Evolutionary conservation across 2,113 vertebrate genomes (phyloP).

Genomic region (Scartelaos histophorus): DNA sequence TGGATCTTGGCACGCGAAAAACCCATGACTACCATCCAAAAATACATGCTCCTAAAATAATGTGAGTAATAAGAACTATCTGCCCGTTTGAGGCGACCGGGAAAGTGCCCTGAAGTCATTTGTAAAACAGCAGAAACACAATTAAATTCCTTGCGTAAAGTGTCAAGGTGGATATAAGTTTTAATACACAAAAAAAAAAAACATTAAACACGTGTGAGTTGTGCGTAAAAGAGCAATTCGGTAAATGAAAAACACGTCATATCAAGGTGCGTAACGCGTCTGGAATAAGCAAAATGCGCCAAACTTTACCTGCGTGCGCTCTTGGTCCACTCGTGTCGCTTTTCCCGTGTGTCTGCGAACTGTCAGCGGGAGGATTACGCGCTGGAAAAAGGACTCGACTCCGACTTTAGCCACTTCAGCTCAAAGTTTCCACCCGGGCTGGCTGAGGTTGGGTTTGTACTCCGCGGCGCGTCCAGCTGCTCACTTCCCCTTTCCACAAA

Average conservation of each 20-base stretch:
- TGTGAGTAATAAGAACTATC: background rate
- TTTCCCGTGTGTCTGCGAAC: background rate
- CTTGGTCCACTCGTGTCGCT: background rate
- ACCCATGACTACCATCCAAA: slow-evolving; percentile 19
- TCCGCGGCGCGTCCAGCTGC: background rate
- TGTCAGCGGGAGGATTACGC: slow-evolving; percentile 20
- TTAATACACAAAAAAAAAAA: too few species aligned
- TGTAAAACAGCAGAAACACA: background rate
- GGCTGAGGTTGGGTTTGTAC: background rate
- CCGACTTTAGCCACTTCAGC: slow-evolving; percentile 20
- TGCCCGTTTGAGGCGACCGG: too few species aligned
- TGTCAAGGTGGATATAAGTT: background rate
- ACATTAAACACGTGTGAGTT: background rate
- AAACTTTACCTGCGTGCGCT: slow-evolving; percentile 24
- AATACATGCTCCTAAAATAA: slow-evolving; percentile 23
- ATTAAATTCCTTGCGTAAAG: background rate
- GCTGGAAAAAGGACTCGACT: background rate
- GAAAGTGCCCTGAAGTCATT: background rate
- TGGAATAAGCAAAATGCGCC: background rate
- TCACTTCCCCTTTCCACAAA: background rate
- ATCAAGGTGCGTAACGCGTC: too few species aligned
- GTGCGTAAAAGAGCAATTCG: background rate
- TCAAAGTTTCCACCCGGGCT: slow-evolving; percentile 23
- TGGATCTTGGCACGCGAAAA: slow-evolving; percentile 30
- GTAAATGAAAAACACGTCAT: background rate